Evolutionary conservation across 53 echinoderm and acorn worm genomes (phyloP).

Genomic region (Holothuria scabra): DNA sequence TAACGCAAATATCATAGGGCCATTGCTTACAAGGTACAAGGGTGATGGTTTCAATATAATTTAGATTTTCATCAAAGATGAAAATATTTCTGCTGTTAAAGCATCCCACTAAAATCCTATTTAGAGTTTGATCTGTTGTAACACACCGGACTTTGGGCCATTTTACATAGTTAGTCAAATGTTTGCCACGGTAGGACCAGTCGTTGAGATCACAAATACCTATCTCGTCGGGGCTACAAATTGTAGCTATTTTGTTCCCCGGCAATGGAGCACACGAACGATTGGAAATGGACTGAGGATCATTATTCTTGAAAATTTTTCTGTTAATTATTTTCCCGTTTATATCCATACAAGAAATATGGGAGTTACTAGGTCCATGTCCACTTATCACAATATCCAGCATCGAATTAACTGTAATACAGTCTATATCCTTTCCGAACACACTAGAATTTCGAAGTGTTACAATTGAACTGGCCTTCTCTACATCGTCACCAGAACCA

Average conservation of each 20-base stretch:
- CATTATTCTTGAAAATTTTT: neutral
- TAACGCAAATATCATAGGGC: neutral
- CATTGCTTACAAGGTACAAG: neutral
- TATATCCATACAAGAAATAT: neutral
- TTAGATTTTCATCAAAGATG: neutral
- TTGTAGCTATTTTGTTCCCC: neutral
- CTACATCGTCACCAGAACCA: too few species aligned
- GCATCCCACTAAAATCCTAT: neutral
- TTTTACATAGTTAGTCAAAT: neutral
- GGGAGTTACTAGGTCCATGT: neutral
- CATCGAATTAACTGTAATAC: neutral
- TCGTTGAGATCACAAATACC: neutral
- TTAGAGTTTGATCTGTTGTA: neutral
- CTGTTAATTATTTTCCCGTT: neutral
- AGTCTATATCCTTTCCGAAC: neutral
- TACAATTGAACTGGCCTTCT: neutral
- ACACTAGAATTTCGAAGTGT: neutral
- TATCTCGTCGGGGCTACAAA: neutral
- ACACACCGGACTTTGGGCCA: neutral
- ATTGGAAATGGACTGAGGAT: neutral
- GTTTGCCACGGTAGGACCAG: too few species aligned
- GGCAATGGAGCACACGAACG: neutral
- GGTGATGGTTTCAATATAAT: neutral
- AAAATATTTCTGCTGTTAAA: neutral
- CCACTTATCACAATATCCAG: neutral